These are phyloP conservation scores for Propsilocerus akamusi DNA, from an alignment of 1,140 invertebrate genomes.

Conservation along the genomic window DNA sequence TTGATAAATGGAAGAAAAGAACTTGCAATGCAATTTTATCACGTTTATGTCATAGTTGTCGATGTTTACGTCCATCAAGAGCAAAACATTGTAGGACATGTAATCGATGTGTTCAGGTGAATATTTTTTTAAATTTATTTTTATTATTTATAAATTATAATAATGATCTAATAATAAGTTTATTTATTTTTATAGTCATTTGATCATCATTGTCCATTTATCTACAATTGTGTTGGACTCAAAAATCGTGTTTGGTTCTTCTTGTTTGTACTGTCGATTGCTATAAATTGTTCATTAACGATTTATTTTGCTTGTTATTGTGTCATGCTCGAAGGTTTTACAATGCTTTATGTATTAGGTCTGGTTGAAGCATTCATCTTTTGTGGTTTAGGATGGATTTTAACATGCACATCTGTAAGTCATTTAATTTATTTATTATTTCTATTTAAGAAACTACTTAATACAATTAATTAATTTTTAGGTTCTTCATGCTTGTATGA, in stretches of 20 bases:
- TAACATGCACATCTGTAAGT: constrained; percentile 74
- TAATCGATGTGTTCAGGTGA: constrained; percentile 62
- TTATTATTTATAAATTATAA: too few relatives aligned
- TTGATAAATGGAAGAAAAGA: constrained; percentile 74
- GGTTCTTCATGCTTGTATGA: constrained; percentile 74
- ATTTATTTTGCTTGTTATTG: constrained; percentile 80
- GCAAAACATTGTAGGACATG: constrained; percentile 86
- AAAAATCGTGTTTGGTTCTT: constrained; percentile 83
- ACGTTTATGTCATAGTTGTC: constrained; percentile 75
- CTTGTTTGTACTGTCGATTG: constrained; percentile 66
- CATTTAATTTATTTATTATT: constrained; percentile 5
- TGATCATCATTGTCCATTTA: constrained; percentile 90
- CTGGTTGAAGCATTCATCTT: constrained; percentile 65
- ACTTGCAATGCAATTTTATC: constrained; percentile 53
- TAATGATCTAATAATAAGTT: too few relatives aligned
- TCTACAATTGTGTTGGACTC: constrained; percentile 82
- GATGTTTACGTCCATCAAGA: constrained; percentile 63
- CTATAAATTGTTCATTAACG: constrained; percentile 69
- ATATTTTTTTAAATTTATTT: neutral
- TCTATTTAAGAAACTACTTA: constrained; percentile 3
- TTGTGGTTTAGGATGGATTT: constrained; percentile 66
- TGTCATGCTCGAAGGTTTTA: constrained; percentile 66
- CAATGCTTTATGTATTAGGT: constrained; percentile 60
- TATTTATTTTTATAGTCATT: constrained; percentile 34
- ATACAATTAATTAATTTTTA: constrained; percentile 23